A percentile compares a stretch with the other conserved stretches of the same genome.
These are phyloP conservation scores for Buphagus erythrorhynchus DNA, from an alignment of 2,797 vertebrate species.

Conservation along the genomic window DNA sequence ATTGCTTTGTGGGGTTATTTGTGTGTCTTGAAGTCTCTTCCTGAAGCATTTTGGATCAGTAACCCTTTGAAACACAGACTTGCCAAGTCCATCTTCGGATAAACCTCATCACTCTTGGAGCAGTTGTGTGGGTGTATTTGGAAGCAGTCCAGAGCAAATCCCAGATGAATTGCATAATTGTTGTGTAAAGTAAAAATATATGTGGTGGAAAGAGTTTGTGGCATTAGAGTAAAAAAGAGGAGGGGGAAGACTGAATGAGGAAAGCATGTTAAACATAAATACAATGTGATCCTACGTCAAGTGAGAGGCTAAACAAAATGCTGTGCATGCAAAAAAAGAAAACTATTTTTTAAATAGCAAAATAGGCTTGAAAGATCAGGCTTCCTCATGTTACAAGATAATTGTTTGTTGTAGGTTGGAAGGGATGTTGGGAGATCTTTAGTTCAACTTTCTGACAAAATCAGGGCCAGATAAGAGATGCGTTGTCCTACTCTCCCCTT, in stretches of 20 bases:
- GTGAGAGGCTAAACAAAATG: background rate
- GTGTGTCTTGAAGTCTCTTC: background rate
- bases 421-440: background rate
- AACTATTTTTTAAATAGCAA: background rate
- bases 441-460: background rate
- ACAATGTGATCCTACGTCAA: background rate
- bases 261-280: background rate
- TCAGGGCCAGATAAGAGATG: background rate
- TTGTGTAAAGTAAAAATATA: constrained; percentile 32
- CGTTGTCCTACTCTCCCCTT: background rate
- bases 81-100: background rate
- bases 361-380: background rate
- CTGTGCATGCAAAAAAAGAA: background rate
- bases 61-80: background rate
- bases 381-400: background rate
- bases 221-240: background rate
- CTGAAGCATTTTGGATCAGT: background rate
- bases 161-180: background rate
- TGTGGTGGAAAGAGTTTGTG: background rate
- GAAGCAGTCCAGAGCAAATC: constrained; percentile 43
- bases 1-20: background rate
- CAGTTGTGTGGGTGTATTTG: constrained; percentile 32
- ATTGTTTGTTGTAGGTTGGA: background rate
- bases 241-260: background rate
- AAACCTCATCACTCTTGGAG: constrained; percentile 12